Conservation (phyloP, 2,797 vertebrate species). For the Carcharodon carcharias region DNA sequence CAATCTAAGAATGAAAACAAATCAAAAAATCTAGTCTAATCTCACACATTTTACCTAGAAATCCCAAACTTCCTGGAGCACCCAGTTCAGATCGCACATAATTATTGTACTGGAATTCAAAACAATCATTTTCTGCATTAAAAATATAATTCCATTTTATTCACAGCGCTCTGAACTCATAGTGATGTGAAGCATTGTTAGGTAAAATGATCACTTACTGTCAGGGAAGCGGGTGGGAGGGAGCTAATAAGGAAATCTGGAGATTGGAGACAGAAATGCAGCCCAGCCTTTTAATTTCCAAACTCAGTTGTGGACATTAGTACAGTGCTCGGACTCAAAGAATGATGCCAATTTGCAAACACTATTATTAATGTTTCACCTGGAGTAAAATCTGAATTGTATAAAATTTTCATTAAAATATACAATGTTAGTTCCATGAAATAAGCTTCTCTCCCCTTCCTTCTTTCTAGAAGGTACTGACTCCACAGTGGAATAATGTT, state of each 20-base stretch:
- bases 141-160: constrained; percentile 32
- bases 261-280: not conserved
- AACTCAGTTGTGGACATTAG: constrained; percentile 10
- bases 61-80: constrained; percentile 16
- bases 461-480: not conserved
- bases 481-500: not conserved
- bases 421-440: not conserved
- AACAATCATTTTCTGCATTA: constrained; percentile 31
- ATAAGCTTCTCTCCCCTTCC: not conserved
- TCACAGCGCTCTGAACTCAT: constrained; percentile 30
- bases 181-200: constrained; percentile 30
- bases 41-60: constrained; percentile 29
- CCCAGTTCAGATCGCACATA: constrained; percentile 34
- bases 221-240: not conserved
- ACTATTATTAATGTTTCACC: not conserved
- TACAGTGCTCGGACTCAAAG: constrained; percentile 11
- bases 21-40: constrained; percentile 4
- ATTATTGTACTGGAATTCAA: constrained; percentile 23
- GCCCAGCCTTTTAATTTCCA: not conserved
- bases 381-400: not conserved
- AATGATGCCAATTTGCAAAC: not conserved
- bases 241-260: not conserved
- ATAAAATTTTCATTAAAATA: not conserved
- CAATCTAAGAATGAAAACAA: constrained; percentile 13
- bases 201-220: constrained; percentile 8